Percentiles rank a stretch among this genome's conserved stretches.
phyloP scores from a whole-genome alignment of 2,113 vertebrate genomes.

The Podiceps cristatus region DNA sequence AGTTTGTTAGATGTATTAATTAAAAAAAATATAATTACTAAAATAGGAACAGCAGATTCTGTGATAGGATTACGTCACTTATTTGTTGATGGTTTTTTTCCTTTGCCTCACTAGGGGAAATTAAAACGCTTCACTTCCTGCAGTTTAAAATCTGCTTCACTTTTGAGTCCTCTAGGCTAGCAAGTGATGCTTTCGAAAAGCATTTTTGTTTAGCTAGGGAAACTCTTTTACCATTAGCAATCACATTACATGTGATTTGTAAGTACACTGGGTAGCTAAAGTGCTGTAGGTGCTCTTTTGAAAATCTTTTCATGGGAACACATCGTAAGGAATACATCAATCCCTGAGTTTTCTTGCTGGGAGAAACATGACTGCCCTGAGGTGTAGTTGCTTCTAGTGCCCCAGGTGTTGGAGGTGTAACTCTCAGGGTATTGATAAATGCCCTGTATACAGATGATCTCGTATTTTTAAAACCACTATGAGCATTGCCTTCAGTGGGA shows the following conservation, averaged over 20 bases:
- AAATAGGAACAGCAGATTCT: background rate
- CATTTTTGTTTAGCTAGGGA: background rate
- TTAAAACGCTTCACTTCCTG: background rate
- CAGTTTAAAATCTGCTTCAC: background rate
- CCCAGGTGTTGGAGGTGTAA: background rate
- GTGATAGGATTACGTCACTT: background rate
- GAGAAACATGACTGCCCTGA: background rate
- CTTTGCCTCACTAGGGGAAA: background rate
- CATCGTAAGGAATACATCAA: background rate
- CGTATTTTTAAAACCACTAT: background rate
- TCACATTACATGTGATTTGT: background rate
- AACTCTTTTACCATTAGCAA: background rate
- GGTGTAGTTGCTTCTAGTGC: background rate
- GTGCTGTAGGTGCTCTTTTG: background rate
- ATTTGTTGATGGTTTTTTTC: background rate
- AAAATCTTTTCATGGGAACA: background rate
- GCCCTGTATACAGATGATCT: background rate
- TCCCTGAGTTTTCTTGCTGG: background rate
- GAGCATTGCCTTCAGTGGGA: background rate
- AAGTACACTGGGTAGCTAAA: background rate
- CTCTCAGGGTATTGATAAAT: background rate
- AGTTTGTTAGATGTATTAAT: background rate
- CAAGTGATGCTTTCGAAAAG: background rate
- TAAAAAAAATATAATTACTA: background rate
- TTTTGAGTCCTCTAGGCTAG: background rate